A percentile compares a stretch with the other conserved stretches of the same genome.
phyloP scores from a whole-genome alignment of 1,140 invertebrate genomes.

The Mycetomoellerius zeteki region DNA sequence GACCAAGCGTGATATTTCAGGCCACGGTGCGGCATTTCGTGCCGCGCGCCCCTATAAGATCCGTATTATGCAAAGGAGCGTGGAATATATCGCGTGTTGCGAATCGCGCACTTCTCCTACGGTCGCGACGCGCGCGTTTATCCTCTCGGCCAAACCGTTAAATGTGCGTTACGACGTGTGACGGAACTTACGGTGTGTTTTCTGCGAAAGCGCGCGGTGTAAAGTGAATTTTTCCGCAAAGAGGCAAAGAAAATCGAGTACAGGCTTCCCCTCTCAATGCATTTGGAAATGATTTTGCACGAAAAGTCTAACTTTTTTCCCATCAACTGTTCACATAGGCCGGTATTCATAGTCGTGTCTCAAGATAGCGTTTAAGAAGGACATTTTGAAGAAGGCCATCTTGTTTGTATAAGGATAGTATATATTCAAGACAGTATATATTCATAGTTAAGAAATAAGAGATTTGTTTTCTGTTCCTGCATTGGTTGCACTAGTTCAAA shows the following conservation, averaged over 20 bases:
- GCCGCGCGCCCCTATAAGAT: slow-evolving; percentile 66
- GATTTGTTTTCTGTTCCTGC: too few relatives aligned
- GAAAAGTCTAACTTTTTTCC: not conserved
- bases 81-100: slow-evolving; percentile 75
- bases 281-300: not conserved
- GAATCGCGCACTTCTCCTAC: slow-evolving; percentile 65
- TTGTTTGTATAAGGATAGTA: too few relatives aligned
- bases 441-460: too few relatives aligned
- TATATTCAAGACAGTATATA: too few relatives aligned
- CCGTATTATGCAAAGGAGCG: slow-evolving; percentile 77
- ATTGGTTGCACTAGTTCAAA: too few relatives aligned
- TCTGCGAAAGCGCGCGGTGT: slow-evolving; percentile 43
- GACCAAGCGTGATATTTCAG: slow-evolving; percentile 77
- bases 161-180: slow-evolving; percentile 42
- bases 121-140: slow-evolving; percentile 47
- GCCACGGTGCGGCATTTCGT: slow-evolving; percentile 71
- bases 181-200: slow-evolving; percentile 38
- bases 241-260: not conserved
- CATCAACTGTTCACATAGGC: not conserved
- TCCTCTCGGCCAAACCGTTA: slow-evolving; percentile 45
- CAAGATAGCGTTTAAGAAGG: too few relatives aligned
- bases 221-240: not conserved
- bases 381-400: too few relatives aligned
- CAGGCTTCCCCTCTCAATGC: not conserved
- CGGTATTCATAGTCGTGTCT: too few relatives aligned